These are phyloP conservation scores for Cranoglanis bouderius DNA, from an alignment of 2,113 vertebrate genomes.

Conservation along the genomic window DNA sequence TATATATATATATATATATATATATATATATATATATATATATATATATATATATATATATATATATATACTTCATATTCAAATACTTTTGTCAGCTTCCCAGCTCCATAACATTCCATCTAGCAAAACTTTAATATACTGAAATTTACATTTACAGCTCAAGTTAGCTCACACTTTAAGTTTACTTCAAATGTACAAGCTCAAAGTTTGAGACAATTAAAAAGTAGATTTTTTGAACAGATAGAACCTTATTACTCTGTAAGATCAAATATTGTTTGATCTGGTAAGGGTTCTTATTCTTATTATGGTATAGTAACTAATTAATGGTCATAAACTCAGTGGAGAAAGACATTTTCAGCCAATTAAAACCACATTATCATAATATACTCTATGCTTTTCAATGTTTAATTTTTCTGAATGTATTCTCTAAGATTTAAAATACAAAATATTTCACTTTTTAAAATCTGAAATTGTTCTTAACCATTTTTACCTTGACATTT, in stretches of 20 bases:
- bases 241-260: background rate
- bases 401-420: background rate
- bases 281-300: background rate
- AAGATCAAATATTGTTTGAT: background rate
- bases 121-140: background rate
- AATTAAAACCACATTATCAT: background rate
- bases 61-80: background rate
- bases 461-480: background rate
- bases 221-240: background rate
- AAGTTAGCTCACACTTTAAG: background rate
- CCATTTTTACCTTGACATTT: background rate
- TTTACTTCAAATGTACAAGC: background rate
- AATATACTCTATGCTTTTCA: background rate
- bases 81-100: background rate
- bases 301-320: background rate
- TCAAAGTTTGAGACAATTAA: background rate
- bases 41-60: no score
- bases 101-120: background rate
- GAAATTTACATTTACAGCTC: background rate
- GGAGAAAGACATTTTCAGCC: background rate
- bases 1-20: no score
- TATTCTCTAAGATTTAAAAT: background rate
- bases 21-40: no score
- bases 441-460: background rate
- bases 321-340: background rate